phyloP scores from a whole-genome alignment of 1,140 invertebrate genomes.

The Lordiphosa stackelbergi region DNA sequence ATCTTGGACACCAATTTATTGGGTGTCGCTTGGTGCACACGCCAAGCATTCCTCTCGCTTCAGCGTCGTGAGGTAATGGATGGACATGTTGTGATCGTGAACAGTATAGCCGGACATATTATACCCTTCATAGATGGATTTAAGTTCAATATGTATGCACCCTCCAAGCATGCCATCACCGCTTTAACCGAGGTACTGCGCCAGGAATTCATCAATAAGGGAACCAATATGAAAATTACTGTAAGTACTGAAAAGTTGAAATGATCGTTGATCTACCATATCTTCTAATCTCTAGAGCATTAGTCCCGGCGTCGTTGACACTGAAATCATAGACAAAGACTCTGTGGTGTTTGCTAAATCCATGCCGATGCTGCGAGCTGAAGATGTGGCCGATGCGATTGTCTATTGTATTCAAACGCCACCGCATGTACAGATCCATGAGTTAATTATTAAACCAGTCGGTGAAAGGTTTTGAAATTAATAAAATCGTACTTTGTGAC shows the following conservation, averaged over 20 bases:
- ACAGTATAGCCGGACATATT: conserved; percentile 78
- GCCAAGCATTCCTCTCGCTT: conserved; percentile 81
- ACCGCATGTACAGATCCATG: conserved; percentile 78
- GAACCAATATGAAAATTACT: conserved; percentile 55
- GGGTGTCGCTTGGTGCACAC: conserved; percentile 79
- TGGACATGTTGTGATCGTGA: conserved; percentile 79
- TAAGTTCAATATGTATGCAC: conserved; percentile 78
- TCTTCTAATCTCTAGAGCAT: conserved; percentile 77
- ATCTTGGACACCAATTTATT: conserved; percentile 79
- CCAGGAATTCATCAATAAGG: conserved; percentile 80
- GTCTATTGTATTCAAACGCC: conserved; percentile 81
- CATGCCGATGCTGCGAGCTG: conserved; percentile 61
- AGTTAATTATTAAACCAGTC: conserved; percentile 54
- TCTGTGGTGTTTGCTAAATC: conserved; percentile 18
- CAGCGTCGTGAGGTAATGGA: conserved; percentile 79
- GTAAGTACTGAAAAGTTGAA: conserved; percentile 25
- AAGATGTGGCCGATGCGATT: conserved; percentile 80
- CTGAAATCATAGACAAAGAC: conserved; percentile 49
- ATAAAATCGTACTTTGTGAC: not conserved
- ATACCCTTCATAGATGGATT: conserved; percentile 57
- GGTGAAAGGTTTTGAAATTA: conserved; percentile 47
- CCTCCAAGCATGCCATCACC: conserved; percentile 81
- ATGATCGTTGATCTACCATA: not conserved
- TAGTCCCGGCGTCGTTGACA: conserved; percentile 81
- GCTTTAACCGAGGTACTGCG: conserved; percentile 80